Percentiles rank a stretch among this genome's conserved stretches.
Conservation (phyloP, 1,140 invertebrate species). For the Pogonognathellus flavescens region DNA sequence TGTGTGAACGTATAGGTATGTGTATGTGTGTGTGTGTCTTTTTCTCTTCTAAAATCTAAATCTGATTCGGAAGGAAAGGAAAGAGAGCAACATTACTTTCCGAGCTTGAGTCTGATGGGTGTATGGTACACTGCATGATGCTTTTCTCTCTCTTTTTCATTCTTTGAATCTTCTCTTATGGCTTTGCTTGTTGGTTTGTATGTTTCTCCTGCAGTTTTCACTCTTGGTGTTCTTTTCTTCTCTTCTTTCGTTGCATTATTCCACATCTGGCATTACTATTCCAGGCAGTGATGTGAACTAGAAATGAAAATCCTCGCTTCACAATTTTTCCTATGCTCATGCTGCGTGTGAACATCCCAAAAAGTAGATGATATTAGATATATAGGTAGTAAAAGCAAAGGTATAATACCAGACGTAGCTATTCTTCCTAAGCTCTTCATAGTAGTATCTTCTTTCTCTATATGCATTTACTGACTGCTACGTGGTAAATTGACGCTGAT, state of each 20-base stretch:
- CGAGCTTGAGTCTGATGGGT: neutral
- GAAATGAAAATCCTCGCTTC: conserved; percentile 23
- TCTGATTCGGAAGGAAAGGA: conserved; percentile 5
- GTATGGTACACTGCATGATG: neutral
- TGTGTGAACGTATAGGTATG: neutral
- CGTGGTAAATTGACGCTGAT: neutral
- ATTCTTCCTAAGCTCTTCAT: neutral
- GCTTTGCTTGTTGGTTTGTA: conserved; percentile 18
- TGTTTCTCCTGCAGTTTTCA: neutral
- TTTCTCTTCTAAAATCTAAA: neutral
- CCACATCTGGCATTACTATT: conserved; percentile 27
- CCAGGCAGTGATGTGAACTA: conserved; percentile 1
- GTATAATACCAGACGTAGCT: no score
- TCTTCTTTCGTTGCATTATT: conserved; percentile 26
- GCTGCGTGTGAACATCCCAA: conserved; percentile 32
- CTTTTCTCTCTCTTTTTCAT: neutral
- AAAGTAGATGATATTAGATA: neutral
- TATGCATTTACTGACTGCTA: neutral
- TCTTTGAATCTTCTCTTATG: conserved; percentile 24
- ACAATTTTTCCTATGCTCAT: conserved; percentile 9
- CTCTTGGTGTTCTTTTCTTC: conserved; percentile 22
- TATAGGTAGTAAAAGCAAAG: neutral
- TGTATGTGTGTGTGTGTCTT: neutral
- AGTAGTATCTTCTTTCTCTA: neutral
- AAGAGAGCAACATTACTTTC: conserved; percentile 6